Base-by-base conservation (phyloP, 1,140 invertebrate genomes). In the Lucilia cuprina region DNA sequence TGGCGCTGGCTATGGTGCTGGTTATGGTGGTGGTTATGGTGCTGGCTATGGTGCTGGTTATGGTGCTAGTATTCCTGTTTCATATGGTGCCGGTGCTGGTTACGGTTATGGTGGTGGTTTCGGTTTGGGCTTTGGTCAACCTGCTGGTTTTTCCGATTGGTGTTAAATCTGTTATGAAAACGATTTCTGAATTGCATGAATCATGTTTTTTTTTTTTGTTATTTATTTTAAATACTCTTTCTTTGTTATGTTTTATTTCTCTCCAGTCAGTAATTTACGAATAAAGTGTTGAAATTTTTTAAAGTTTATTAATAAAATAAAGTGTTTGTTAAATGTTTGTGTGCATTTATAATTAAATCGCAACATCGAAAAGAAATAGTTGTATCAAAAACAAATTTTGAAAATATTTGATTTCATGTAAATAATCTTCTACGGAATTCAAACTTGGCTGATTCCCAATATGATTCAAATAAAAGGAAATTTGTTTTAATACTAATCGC, bases 91-190 rank as follows among this genome's bases (percentile, higher is more conserved):
- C 17, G 87, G 88, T 80, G 14, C 65, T 87, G 85, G 88, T 65
- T 0, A 74, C 30, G 86, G 86, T 47, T 19, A 85, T 30, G 86
- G 87, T 47, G 87, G 87, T 74, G 87, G 87, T 82, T 88, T 85
- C 12, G 87, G 87, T n/a, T 83, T 88, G 14, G 87, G 87, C 80
- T 88, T 86, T 77, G 87, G 86, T 21, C 77, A 47, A 13, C 41
- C 77, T 50, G 77, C 0, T 3, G 77, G 77, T 25, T 14, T 49
- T 80, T 49, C 77, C 10, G 41, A 80, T 49, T 80, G 17, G 41
- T 80, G 41, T 49, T 80, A 80, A 80, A 25, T 70, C 12, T 10
- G 25, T 25, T 12, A 21, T 19, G 65, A 9, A 8, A 9, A 21
- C 21, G 65, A 21, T 70, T 70, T 2, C 17, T 60, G 21, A 49